phyloP scores from a whole-genome alignment of 2,888 invertebrate species.

The Limnephilus auricula region DNA sequence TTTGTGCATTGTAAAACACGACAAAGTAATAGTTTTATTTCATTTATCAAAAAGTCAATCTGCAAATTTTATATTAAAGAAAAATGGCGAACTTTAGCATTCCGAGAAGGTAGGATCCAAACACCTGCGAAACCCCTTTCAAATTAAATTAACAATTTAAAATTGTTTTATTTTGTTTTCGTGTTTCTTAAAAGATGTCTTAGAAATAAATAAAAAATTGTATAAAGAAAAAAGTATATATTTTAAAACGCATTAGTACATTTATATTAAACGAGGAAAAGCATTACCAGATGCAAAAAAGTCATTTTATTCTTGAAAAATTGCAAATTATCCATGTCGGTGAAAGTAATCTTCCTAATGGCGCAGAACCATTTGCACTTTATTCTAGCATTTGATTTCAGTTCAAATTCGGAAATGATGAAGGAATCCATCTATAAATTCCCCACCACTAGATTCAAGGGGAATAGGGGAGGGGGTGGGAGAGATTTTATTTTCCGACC shows the following conservation, averaged over 20 bases:
- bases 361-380: conserved; percentile 56
- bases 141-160: too few relatives aligned
- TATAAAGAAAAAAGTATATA: not conserved
- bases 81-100: too few relatives aligned
- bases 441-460: not conserved
- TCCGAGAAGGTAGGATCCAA: too few relatives aligned
- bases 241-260: not conserved
- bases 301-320: conserved; percentile 38
- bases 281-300: not conserved
- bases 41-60: too few relatives aligned
- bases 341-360: conserved; percentile 63
- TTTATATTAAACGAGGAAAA: not conserved
- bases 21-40: too few relatives aligned
- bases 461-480: conserved; percentile 22
- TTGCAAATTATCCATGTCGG: conserved; percentile 39
- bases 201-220: not conserved
- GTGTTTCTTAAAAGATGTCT: too few relatives aligned
- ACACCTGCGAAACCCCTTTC: too few relatives aligned
- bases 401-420: conserved; percentile 50
- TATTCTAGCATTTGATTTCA: conserved; percentile 48
- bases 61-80: too few relatives aligned
- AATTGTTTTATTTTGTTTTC: too few relatives aligned
- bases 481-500: conserved; percentile 62
- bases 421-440: conserved; percentile 49
- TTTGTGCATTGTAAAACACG: too few relatives aligned